Base-by-base conservation (phyloP, 1,140 invertebrate species). In the Lysiphlebus fabarum region DNA sequence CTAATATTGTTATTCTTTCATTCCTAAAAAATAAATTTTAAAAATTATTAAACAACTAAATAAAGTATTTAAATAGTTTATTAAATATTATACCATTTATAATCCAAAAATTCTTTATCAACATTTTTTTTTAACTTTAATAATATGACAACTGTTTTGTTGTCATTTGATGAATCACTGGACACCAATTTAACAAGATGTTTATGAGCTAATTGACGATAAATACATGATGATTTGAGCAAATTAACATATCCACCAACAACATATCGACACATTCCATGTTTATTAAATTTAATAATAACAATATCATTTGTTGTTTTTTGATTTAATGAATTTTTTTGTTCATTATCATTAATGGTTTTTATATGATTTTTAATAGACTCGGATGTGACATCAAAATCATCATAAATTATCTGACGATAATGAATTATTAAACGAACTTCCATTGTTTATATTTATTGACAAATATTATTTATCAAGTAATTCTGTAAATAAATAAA, bases 91-190 rank as follows among this genome's bases (percentile, higher is more conserved):
- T 79, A 86, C 86, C 86, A 88, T 58, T 79, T 82, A 68, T 85
- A 84, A 77, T 90, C 87, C 59, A 90, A 76, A 42, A 86, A 82
- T 67, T 89, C 82, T 56, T 72, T 80, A 36, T 76, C 80, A 7
- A 87, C 17, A 26, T 26, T 84, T 34, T 78, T 70, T 43, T 61
- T 56, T 26, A 79, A 59, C 56, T 67, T 77, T 11, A 78, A 49
- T 4, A 74, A 64, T 62, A 78, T 58, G 6, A 71, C 40, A 9
- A 8, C 17, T 33, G 26, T 6, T 50, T 61, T 47, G 7, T 41
- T 38, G 14, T 61, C 34, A n/a, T 42, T 14, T 5, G 12, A 12
- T 4, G 44, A 11, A 33, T 56, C 59, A 1, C 11, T 47, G 34
- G 45, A 4, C 17, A 56, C 43, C 34, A 65, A 65, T 37, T 58